These are phyloP conservation scores for Oxytorus armatus DNA, from an alignment of 2,888 invertebrate genomes.

Conservation along the genomic window DNA sequence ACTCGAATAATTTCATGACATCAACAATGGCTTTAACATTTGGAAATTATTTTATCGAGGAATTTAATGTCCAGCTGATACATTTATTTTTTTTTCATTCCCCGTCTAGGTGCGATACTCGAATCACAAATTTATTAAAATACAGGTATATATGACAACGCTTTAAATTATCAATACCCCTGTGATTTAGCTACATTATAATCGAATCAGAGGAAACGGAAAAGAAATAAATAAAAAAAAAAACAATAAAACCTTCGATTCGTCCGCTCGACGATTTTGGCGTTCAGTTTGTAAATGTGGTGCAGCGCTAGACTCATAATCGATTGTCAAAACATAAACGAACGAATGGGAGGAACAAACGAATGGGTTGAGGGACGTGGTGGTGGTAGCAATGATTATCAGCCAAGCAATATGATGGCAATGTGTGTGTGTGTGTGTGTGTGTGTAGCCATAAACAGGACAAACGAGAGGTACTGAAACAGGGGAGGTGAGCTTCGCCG, in stretches of 20 bases:
- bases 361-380: slow-evolving; percentile 6
- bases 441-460: slow-evolving; percentile 14
- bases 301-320: slow-evolving; percentile 46
- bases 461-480: slow-evolving; percentile 42
- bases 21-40: no score
- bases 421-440: background rate
- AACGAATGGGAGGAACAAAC: slow-evolving; percentile 27
- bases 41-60: no score
- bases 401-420: slow-evolving; percentile 21
- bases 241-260: slow-evolving; percentile 15
- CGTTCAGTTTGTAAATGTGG: slow-evolving; percentile 18
- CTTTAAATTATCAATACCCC: background rate
- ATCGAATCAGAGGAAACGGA: background rate
- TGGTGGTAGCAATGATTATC: slow-evolving; percentile 28
- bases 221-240: slow-evolving; percentile 20
- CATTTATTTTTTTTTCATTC: no score
- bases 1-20: no score
- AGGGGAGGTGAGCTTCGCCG: slow-evolving; percentile 12
- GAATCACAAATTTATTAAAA: no score
- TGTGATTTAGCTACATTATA: no score
- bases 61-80: no score
- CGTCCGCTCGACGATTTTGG: background rate
- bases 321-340: slow-evolving; percentile 61
- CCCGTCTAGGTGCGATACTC: no score
- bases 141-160: no score